phyloP scores from a whole-genome alignment of 2,113 vertebrate genomes.

The Esox niger region DNA sequence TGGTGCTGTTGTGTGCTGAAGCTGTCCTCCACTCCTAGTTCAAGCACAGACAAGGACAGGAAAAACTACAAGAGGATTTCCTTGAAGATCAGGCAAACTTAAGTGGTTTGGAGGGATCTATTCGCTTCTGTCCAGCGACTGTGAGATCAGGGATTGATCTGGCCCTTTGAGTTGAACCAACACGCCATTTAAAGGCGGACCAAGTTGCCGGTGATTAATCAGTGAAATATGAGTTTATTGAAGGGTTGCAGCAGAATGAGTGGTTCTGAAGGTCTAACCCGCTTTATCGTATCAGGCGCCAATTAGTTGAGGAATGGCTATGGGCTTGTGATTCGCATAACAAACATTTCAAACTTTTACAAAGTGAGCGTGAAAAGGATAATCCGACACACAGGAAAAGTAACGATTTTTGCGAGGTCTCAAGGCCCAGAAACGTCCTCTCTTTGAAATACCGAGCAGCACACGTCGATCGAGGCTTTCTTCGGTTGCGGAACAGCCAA shows the following conservation, averaged over 20 bases:
- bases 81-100: background rate
- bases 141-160: background rate
- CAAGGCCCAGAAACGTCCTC: background rate
- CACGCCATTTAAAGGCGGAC: background rate
- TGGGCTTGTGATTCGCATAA: background rate
- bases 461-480: slow-evolving; percentile 11
- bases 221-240: too few relatives aligned
- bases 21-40: background rate
- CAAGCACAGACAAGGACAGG: background rate
- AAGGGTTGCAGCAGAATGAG: too few relatives aligned
- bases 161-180: background rate
- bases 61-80: background rate
- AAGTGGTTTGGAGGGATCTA: background rate
- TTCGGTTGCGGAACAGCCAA: slow-evolving; percentile 14
- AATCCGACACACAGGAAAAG: background rate
- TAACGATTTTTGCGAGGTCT: background rate
- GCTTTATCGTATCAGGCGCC: background rate
- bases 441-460: background rate
- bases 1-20: slow-evolving; percentile 7
- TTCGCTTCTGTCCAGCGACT: background rate
- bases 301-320: background rate
- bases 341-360: background rate
- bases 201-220: background rate
- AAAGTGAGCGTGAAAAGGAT: background rate
- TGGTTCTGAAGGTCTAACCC: background rate